Evolutionary conservation across 2,113 vertebrate species (phyloP).

Genomic region (Elachura formosa): DNA sequence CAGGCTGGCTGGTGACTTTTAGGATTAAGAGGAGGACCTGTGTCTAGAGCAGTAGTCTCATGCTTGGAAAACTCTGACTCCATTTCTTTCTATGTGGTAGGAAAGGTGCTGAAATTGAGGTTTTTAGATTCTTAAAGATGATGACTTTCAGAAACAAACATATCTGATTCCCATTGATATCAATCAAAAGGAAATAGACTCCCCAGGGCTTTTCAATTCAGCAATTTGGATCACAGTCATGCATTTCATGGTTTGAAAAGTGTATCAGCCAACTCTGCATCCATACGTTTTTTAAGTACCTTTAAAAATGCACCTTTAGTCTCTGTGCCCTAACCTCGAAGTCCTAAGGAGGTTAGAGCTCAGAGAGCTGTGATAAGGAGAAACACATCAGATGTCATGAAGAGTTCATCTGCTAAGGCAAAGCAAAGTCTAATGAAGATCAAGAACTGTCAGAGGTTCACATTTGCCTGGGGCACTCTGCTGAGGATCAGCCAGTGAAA

Average conservation of each 20-base stretch:
- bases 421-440: not conserved
- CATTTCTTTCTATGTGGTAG: not conserved
- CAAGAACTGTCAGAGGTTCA: not conserved
- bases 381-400: not conserved
- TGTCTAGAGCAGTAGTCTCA: not conserved
- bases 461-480: not conserved
- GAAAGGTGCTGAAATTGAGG: not conserved
- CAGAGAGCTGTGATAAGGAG: not conserved
- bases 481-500: not conserved
- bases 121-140: not conserved
- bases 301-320: not conserved
- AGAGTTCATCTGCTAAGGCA: not conserved
- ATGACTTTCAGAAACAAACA: conserved; percentile 25
- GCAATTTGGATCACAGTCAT: not conserved
- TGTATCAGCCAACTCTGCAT: not conserved
- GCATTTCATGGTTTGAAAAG: not conserved
- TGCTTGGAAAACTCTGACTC: not conserved
- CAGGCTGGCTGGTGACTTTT: not conserved
- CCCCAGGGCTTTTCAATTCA: not conserved
- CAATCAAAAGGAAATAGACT: conserved; percentile 2
- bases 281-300: not conserved
- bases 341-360: not conserved
- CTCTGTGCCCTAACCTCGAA: not conserved
- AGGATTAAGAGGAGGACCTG: not conserved
- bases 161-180: conserved; percentile 26